A percentile compares a stretch with the other conserved stretches of the same genome.
These are phyloP conservation scores for Sebastes miniatus DNA, from an alignment of 2,797 vertebrate species.

Conservation along the genomic window DNA sequence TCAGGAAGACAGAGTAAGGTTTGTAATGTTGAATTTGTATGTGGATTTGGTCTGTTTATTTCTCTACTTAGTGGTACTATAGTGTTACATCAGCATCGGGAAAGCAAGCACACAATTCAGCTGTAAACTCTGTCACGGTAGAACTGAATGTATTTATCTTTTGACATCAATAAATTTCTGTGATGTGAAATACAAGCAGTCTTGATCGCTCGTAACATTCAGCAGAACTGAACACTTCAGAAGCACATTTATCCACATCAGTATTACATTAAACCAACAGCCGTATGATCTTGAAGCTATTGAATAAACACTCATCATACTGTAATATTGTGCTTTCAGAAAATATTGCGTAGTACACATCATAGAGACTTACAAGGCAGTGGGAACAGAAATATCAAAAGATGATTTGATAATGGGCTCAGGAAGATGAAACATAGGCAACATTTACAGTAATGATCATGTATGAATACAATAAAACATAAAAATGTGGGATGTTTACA, in stretches of 20 bases:
- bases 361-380: not conserved
- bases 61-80: constrained; percentile 82
- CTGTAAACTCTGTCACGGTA: constrained; percentile 86
- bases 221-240: constrained; percentile 2
- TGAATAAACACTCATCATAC: not conserved
- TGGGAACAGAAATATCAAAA: not conserved
- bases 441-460: not conserved
- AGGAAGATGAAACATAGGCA: not conserved
- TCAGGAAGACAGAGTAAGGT: constrained; percentile 65
- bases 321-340: not conserved
- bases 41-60: constrained; percentile 78
- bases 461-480: not conserved
- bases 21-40: constrained; percentile 80
- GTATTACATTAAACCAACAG: not conserved
- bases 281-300: not conserved
- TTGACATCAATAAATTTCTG: constrained; percentile 90
- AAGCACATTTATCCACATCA: not conserved
- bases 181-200: constrained; percentile 61
- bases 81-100: constrained; percentile 82
- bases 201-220: not conserved
- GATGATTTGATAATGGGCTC: not conserved
- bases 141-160: constrained; percentile 87
- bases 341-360: too few relatives aligned
- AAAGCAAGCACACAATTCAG: constrained; percentile 81
- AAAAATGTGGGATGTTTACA: not conserved